Conservation (phyloP, 2,113 vertebrate species). For the Odocoileus hemionus region DNA sequence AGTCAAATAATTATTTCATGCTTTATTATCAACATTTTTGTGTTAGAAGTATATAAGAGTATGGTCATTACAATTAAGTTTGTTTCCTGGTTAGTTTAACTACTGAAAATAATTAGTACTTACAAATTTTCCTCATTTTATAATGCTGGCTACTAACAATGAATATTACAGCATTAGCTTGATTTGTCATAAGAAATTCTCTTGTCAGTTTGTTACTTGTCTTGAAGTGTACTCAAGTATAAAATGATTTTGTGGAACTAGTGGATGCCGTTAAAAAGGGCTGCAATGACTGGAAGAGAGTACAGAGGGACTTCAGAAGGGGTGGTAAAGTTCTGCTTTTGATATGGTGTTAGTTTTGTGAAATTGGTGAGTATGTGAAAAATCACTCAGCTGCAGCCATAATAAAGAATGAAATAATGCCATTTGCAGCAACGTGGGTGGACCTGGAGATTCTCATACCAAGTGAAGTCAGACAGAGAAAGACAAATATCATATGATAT, state of each 20-base stretch:
- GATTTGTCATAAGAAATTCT: constrained; percentile 12
- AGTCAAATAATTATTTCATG: background rate
- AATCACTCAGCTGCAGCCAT: background rate
- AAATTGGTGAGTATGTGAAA: background rate
- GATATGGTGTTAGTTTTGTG: background rate
- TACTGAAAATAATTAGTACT: background rate
- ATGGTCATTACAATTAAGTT: background rate
- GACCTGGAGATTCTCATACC: background rate
- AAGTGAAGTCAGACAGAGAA: background rate
- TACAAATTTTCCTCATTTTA: background rate
- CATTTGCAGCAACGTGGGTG: background rate
- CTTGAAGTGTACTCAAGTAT: background rate
- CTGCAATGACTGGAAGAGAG: background rate
- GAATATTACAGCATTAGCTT: background rate
- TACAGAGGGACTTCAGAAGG: background rate
- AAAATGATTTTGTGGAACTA: background rate
- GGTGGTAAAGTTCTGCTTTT: background rate
- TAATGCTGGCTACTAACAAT: background rate
- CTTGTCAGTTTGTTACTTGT: background rate
- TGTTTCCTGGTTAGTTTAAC: background rate
- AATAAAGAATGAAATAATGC: background rate
- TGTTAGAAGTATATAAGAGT: background rate
- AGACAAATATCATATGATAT: background rate
- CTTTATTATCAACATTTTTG: constrained; percentile 1
- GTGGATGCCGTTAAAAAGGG: background rate